Conservation (phyloP, 2,113 vertebrate genomes). For the Paratilapia polleni region DNA sequence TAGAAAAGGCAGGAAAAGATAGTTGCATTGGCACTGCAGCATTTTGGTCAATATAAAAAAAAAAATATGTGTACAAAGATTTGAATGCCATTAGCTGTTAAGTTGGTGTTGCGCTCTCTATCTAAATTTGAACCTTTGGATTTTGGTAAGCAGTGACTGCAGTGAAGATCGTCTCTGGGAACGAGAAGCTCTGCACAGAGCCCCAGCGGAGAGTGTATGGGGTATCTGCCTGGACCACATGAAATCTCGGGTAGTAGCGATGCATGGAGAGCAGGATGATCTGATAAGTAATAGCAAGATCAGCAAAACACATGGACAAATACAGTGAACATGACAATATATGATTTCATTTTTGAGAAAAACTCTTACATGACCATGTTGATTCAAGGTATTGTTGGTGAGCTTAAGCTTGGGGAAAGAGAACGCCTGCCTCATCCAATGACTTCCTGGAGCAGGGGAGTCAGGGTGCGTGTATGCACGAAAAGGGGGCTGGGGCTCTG, state of each 20-base stretch:
- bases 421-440: conserved; percentile 91
- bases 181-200: conserved; percentile 86
- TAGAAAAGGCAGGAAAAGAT: neutral
- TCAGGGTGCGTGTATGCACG: conserved; percentile 88
- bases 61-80: neutral
- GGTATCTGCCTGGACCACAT: conserved; percentile 87
- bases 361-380: conserved; percentile 85
- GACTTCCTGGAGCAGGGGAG: conserved; percentile 87
- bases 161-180: conserved; percentile 88
- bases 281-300: conserved; percentile 41
- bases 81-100: too few relatives aligned
- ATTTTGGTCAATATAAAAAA: neutral
- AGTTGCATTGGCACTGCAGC: neutral
- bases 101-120: too few relatives aligned
- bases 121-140: conserved; percentile 78
- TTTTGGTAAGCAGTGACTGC: conserved; percentile 92
- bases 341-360: neutral
- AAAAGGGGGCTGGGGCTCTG: conserved; percentile 87
- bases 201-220: conserved; percentile 86
- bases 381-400: conserved; percentile 91
- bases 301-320: neutral
- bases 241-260: conserved; percentile 85
- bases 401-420: conserved; percentile 90
- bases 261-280: conserved; percentile 87
- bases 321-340: neutral